Evolutionary conservation across 2,888 invertebrate species (phyloP).

Genomic region (Drosophila dives): DNA sequence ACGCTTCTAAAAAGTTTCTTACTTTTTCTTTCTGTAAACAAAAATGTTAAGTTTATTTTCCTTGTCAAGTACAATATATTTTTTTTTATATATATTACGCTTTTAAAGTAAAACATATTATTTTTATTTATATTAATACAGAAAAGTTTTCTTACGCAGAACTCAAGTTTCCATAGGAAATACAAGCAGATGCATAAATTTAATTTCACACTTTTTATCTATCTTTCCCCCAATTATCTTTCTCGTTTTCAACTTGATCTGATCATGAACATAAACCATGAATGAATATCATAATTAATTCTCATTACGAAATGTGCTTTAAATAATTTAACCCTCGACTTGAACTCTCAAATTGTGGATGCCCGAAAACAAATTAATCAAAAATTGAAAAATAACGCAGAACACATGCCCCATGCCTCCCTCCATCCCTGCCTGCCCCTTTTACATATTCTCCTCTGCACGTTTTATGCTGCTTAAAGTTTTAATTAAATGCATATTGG

Average conservation of each 20-base stretch:
- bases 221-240: background rate
- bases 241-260: background rate
- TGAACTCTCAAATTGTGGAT: conserved; percentile 32
- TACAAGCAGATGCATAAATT: background rate
- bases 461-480: conserved; percentile 56
- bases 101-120: background rate
- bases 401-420: conserved; percentile 5
- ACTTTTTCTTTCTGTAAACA: background rate
- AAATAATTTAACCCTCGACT: conserved; percentile 48
- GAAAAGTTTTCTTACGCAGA: background rate
- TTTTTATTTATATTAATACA: background rate
- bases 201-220: background rate
- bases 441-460: background rate
- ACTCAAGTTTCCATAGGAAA: background rate
- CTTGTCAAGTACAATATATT: background rate
- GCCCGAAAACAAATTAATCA: conserved; percentile 31
- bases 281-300: conserved; percentile 39
- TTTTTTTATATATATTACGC: background rate
- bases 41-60: background rate
- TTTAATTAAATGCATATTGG: conserved; percentile 78
- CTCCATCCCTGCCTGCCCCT: background rate
- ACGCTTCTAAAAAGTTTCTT: background rate
- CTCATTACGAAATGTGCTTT: conserved; percentile 14
- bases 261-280: conserved; percentile 16
- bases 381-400: conserved; percentile 33